Evolutionary conservation across 2,797 vertebrate species (phyloP).

Genomic region (Urocyon cinereoargenteus): DNA sequence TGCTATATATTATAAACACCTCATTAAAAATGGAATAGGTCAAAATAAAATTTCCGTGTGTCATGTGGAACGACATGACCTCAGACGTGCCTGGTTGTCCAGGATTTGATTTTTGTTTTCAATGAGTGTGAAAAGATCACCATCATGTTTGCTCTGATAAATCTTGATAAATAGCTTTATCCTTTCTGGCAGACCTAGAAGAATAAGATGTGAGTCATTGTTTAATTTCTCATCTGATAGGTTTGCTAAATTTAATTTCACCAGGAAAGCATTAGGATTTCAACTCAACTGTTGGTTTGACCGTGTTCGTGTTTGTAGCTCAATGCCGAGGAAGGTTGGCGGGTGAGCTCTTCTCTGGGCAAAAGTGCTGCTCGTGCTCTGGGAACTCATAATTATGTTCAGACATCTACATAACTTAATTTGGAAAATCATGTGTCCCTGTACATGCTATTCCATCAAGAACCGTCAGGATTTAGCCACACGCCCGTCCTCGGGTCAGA

Average conservation of each 20-base stretch:
- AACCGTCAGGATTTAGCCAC: neutral
- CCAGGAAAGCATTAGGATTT: neutral
- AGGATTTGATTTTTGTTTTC: conserved; percentile 53
- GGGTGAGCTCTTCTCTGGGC: neutral
- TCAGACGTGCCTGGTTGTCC: neutral
- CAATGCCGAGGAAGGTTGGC: neutral
- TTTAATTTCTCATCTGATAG: conserved; percentile 36
- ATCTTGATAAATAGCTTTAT: conserved; percentile 29
- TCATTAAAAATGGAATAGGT: neutral
- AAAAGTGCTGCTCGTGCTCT: neutral
- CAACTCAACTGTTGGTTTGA: neutral
- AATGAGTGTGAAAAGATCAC: neutral
- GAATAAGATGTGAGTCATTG: neutral
- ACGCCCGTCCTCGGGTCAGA: neutral
- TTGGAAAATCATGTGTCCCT: neutral
- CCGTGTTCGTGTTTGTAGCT: neutral
- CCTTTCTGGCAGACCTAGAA: conserved; percentile 7
- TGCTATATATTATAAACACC: neutral
- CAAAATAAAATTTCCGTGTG: neutral
- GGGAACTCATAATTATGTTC: neutral
- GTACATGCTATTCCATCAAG: neutral
- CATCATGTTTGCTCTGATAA: neutral
- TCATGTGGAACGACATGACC: neutral
- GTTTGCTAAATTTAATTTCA: conserved; percentile 51
- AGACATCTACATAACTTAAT: conserved; percentile 41